Conservation (phyloP, 1,140 invertebrate genomes). For the Sarcophaga peregrina region DNA sequence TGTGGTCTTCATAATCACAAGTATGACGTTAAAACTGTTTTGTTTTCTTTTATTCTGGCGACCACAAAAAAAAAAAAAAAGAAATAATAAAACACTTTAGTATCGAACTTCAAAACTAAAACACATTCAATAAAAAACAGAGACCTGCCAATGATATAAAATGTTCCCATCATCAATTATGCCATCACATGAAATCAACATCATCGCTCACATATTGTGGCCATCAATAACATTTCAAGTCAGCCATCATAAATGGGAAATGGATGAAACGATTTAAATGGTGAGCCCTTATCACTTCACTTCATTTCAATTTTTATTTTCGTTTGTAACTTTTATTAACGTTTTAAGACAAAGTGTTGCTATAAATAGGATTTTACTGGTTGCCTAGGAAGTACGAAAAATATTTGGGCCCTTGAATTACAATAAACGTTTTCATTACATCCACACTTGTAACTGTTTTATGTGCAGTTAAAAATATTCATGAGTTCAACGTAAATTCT, state of each 20-base stretch:
- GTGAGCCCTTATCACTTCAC: not conserved
- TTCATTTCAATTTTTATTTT: not conserved
- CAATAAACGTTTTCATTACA: no score
- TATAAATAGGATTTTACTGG: not conserved
- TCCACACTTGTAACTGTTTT: no score
- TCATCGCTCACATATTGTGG: not conserved
- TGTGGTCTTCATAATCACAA: not conserved
- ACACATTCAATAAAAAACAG: not conserved
- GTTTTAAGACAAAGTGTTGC: not conserved
- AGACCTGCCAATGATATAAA: not conserved
- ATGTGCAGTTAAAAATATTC: no score
- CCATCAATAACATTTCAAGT: not conserved
- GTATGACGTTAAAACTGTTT: not conserved
- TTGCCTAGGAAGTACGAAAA: not conserved
- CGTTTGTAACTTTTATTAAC: not conserved
- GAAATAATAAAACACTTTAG: no score
- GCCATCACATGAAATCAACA: not conserved
- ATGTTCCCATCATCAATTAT: constrained; percentile 16
- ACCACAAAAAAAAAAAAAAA: no score
- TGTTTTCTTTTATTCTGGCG: no score
- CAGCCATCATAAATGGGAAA: not conserved
- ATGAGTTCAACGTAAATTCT: no score
- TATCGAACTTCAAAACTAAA: not conserved
- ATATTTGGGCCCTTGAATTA: not conserved
- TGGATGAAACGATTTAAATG: not conserved